Evolutionary conservation across 2,888 invertebrate species (phyloP).

Genomic region (Drosophila demipolita): DNA sequence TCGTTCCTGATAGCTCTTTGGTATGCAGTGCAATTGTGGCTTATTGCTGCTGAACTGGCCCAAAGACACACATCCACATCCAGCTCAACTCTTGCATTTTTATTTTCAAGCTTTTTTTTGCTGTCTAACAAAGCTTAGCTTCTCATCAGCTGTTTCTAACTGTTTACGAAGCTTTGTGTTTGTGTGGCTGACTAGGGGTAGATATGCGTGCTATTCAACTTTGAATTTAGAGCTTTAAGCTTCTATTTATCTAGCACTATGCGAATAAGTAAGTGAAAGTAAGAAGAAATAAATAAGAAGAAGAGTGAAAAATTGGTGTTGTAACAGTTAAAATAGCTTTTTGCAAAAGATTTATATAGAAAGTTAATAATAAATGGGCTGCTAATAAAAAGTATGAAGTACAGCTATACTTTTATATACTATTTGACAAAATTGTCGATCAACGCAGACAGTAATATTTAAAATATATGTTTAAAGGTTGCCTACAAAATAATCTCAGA

Average conservation of each 20-base stretch:
- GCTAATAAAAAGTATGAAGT: neutral
- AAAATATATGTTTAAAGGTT: neutral
- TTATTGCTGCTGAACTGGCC: neutral
- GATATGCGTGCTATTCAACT: neutral
- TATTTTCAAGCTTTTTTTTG: slow-evolving; percentile 10
- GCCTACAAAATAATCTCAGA: neutral
- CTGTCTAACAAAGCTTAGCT: neutral
- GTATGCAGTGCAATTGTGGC: slow-evolving; percentile 18
- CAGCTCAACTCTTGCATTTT: neutral
- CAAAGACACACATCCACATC: slow-evolving; percentile 18
- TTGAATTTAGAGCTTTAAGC: slow-evolving; percentile 42
- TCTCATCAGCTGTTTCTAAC: slow-evolving; percentile 1
- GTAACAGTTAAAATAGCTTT: neutral
- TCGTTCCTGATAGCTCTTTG: slow-evolving; percentile 30
- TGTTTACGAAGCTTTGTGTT: neutral
- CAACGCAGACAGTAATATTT: neutral
- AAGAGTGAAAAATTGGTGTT: neutral
- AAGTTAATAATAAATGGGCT: neutral
- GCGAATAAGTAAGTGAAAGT: neutral
- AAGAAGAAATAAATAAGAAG: neutral
- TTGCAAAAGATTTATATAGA: neutral
- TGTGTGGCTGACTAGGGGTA: neutral
- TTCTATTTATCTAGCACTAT: neutral
- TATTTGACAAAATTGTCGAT: neutral
- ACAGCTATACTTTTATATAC: neutral